Evolutionary conservation across 2,113 vertebrate genomes (phyloP).

Genomic region (Ictalurus punctatus): DNA sequence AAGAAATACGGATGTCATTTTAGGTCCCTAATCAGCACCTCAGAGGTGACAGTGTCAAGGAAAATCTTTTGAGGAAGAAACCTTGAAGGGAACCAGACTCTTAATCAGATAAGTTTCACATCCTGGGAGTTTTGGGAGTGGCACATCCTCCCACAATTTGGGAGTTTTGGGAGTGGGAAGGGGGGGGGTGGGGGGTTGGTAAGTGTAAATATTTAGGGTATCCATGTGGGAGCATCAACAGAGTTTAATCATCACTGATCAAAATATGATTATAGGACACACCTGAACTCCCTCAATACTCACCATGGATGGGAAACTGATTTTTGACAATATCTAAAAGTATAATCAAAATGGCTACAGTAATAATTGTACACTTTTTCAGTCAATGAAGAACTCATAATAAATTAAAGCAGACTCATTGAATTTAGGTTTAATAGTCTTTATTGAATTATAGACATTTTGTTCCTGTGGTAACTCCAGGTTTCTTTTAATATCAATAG

Average conservation of each 20-base stretch:
- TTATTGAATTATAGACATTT: constrained; percentile 78
- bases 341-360: not conserved
- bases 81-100: not conserved
- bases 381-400: constrained; percentile 2
- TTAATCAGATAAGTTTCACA: not conserved
- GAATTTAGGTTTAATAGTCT: constrained; percentile 60
- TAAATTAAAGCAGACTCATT: constrained; percentile 46
- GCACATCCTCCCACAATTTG: too few relatives aligned
- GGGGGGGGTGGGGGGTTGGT: too few relatives aligned
- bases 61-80: not conserved
- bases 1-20: too few relatives aligned
- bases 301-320: not conserved
- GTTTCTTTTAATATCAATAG: constrained; percentile 71
- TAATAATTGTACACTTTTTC: not conserved
- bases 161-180: too few relatives aligned
- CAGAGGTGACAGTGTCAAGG: too few relatives aligned
- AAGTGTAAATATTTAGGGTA: not conserved
- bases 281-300: not conserved
- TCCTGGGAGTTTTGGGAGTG: not conserved
- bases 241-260: not conserved
- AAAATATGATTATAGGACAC: not conserved
- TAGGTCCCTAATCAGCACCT: too few relatives aligned
- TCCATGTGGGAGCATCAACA: not conserved
- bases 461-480: constrained; percentile 67
- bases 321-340: not conserved